These are phyloP conservation scores for Drosophila malerkotliana DNA, from an alignment of 1,140 invertebrate species.

Conservation along the genomic window DNA sequence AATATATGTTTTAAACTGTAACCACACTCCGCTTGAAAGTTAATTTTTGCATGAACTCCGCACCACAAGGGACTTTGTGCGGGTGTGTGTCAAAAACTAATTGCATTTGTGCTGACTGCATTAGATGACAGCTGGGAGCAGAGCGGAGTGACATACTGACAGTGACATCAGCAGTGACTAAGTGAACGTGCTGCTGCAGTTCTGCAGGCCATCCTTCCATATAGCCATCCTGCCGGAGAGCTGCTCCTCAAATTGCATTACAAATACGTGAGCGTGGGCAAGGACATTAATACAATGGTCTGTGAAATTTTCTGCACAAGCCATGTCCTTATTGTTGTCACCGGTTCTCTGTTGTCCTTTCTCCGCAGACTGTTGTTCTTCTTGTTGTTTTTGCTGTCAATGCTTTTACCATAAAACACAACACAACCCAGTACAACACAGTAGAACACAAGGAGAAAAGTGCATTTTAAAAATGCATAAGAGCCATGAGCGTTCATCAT, in stretches of 20 bases:
- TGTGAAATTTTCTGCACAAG: slow-evolving; percentile 63
- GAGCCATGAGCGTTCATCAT: slow-evolving; percentile 66
- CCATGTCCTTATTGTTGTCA: slow-evolving; percentile 44
- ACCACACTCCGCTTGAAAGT: slow-evolving; percentile 18
- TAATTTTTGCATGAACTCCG: slow-evolving; percentile 29
- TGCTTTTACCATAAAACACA: slow-evolving; percentile 69
- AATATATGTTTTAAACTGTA: neutral
- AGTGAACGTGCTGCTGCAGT: slow-evolving; percentile 39
- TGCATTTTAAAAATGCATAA: slow-evolving; percentile 80
- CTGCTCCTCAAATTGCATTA: slow-evolving; percentile 68
- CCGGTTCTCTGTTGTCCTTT: slow-evolving; percentile 19
- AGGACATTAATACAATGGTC: slow-evolving; percentile 74
- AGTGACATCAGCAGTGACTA: slow-evolving; percentile 45
- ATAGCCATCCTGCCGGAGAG: slow-evolving; percentile 24
- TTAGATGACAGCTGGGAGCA: slow-evolving; percentile 42
- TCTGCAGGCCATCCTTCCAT: slow-evolving; percentile 11
- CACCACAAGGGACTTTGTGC: slow-evolving; percentile 8
- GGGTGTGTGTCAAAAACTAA: slow-evolving; percentile 56
- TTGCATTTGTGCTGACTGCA: slow-evolving; percentile 61
- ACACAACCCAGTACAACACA: slow-evolving; percentile 5
- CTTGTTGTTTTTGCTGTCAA: slow-evolving; percentile 52
- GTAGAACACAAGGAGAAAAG: slow-evolving; percentile 50
- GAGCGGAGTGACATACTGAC: slow-evolving; percentile 48
- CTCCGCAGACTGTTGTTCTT: slow-evolving; percentile 16
- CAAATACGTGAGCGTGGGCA: slow-evolving; percentile 56